phyloP scores from a whole-genome alignment of 2,113 vertebrate species.

The Dryoscopus gambensis region DNA sequence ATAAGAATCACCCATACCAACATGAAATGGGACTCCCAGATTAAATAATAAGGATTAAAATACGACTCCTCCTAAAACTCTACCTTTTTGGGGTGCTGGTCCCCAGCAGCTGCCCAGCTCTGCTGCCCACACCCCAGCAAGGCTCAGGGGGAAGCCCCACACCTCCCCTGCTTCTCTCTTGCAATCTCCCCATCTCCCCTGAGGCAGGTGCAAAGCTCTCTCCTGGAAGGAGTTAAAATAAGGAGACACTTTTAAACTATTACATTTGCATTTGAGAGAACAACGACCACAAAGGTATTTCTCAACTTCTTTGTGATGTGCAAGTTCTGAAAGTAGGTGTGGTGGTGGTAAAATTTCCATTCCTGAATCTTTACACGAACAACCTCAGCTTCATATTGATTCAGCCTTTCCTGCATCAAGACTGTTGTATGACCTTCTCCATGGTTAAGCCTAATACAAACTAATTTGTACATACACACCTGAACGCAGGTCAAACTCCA shows the following conservation, averaged over 20 bases:
- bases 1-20: not conserved
- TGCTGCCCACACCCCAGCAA: accelerated
- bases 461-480: not conserved
- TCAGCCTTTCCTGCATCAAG: not conserved
- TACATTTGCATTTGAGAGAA: not conserved
- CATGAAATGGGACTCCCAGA: not conserved
- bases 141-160: not conserved
- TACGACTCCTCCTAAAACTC: not conserved
- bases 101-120: not conserved
- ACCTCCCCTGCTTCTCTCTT: not conserved
- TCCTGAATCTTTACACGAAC: not conserved
- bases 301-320: not conserved
- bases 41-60: not conserved
- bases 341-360: not conserved
- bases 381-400: not conserved
- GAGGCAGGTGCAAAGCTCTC: not conserved
- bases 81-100: not conserved
- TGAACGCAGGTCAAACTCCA: not conserved
- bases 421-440: not conserved
- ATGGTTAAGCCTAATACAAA: not conserved
- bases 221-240: not conserved
- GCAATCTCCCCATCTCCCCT: not conserved
- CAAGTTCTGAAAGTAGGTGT: not conserved
- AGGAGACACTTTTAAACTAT: not conserved
- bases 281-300: not conserved